Evolutionary conservation across 2,888 invertebrate genomes (phyloP).

Genomic region (Bombylius major): DNA sequence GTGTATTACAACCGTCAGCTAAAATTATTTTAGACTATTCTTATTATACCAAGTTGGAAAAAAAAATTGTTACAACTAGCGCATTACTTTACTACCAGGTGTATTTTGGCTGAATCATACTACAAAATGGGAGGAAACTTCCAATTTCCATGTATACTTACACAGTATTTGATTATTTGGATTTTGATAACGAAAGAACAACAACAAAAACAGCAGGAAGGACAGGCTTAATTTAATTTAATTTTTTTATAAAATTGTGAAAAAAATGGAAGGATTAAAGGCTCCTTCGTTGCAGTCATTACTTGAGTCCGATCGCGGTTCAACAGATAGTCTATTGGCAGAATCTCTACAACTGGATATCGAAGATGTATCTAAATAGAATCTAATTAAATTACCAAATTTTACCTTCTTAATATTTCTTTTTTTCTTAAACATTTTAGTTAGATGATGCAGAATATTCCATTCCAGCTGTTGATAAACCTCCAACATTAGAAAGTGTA

Average conservation of each 20-base stretch:
- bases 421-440: constrained; percentile 35
- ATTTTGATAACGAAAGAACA: too few relatives aligned
- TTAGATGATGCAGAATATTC: constrained; percentile 71
- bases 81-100: too few relatives aligned
- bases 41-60: too few relatives aligned
- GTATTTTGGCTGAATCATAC: too few relatives aligned
- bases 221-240: too few relatives aligned
- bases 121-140: too few relatives aligned
- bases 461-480: constrained; percentile 59
- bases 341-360: constrained; percentile 50
- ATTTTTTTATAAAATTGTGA: neutral
- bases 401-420: neutral
- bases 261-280: constrained; percentile 30
- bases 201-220: too few relatives aligned
- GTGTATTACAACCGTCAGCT: too few relatives aligned
- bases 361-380: constrained; percentile 44
- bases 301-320: constrained; percentile 47
- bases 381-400: neutral
- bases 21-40: too few relatives aligned
- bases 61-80: too few relatives aligned
- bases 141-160: too few relatives aligned
- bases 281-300: constrained; percentile 42
- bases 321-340: constrained; percentile 49
- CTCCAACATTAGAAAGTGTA: constrained; percentile 70
- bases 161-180: too few relatives aligned